phyloP scores from a whole-genome alignment of 2,888 invertebrate species.

The Pterobdella sp. region DNA sequence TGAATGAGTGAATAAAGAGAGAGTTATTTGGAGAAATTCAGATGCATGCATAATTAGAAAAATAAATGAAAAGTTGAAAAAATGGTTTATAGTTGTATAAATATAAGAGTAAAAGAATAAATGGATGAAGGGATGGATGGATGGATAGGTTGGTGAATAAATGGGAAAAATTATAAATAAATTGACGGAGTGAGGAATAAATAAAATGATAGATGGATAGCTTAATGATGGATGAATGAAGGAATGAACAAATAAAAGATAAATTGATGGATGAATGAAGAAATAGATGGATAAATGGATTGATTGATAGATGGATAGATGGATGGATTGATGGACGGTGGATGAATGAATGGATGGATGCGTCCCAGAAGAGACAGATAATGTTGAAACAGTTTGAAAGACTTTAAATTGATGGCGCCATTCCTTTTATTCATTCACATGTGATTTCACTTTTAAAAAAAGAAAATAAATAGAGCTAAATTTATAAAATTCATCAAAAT shows the following conservation, averaged over 20 bases:
- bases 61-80: neutral
- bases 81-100: neutral
- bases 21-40: neutral
- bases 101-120: neutral
- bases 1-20: neutral
- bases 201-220: neutral
- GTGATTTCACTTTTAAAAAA: too few species aligned
- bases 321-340: neutral
- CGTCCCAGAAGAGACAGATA: too few species aligned
- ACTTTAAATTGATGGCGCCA: too few species aligned
- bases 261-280: neutral
- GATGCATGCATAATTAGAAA: neutral
- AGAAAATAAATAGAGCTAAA: neutral
- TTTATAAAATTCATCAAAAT: neutral
- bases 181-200: neutral
- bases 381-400: too few species aligned
- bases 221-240: neutral
- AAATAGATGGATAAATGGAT: neutral
- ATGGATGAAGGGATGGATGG: neutral
- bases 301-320: neutral
- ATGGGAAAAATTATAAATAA: neutral
- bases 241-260: neutral
- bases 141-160: neutral
- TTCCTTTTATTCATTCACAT: too few species aligned
- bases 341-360: neutral